Conservation (phyloP, 2,797 vertebrate species). For the Etheostoma perlongum region DNA sequence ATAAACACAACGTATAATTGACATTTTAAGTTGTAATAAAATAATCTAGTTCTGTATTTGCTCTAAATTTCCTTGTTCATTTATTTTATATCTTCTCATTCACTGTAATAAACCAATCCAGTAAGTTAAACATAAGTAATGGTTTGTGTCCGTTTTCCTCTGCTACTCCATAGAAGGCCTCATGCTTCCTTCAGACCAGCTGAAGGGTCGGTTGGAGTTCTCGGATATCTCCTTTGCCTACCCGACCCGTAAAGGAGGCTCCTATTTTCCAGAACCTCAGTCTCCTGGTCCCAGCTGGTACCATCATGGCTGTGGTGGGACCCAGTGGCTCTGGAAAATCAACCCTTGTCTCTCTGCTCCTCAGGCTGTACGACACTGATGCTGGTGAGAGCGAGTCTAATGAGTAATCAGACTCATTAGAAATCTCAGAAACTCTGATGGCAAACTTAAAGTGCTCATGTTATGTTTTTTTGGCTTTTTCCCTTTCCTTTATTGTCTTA, state of each 20-base stretch:
- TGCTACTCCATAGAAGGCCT: conserved; percentile 86
- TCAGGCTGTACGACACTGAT: conserved; percentile 91
- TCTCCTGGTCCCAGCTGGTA: conserved; percentile 91
- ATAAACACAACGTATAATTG: background rate
- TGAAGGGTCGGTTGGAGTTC: conserved; percentile 93
- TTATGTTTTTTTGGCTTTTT: too few relatives aligned
- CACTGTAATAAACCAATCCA: background rate
- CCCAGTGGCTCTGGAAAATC: conserved; percentile 97
- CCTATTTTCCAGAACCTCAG: conserved; percentile 90
- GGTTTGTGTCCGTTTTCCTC: background rate
- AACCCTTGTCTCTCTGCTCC: conserved; percentile 92
- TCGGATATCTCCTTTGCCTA: conserved; percentile 90
- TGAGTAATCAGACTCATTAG: background rate
- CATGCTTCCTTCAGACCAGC: conserved; percentile 81
- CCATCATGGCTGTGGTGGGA: conserved; percentile 94
- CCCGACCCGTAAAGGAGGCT: conserved; percentile 90
- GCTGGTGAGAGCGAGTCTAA: conserved; percentile 49
- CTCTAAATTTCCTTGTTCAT: background rate
- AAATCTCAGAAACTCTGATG: background rate
- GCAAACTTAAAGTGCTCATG: background rate
- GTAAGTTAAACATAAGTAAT: background rate
- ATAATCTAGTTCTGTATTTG: background rate
- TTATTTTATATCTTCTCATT: background rate
- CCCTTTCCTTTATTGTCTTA: too few relatives aligned
- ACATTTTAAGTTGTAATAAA: background rate